phyloP scores from a whole-genome alignment of 2,888 invertebrate genomes.

The Cephus sareptanus region DNA sequence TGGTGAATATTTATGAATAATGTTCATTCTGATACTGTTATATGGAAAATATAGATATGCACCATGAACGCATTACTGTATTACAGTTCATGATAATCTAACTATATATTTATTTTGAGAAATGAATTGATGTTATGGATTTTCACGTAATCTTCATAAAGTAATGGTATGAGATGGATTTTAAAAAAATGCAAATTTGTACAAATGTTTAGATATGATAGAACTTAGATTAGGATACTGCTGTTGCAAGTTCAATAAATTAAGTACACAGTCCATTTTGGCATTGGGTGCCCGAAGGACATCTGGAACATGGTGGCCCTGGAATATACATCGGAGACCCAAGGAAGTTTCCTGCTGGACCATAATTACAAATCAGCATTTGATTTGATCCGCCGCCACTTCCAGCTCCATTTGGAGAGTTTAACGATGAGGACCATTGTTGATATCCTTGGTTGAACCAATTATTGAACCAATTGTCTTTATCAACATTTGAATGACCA shows the following conservation, averaged over 20 bases:
- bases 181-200: not conserved
- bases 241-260: not conserved
- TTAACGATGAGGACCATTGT: not conserved
- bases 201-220: not conserved
- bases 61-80: not conserved
- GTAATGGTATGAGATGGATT: not conserved
- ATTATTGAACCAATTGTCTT: not conserved
- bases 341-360: slow-evolving; percentile 60
- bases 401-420: not conserved
- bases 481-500: not conserved
- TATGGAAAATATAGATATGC: not conserved
- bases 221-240: not conserved
- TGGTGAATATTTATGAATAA: not conserved
- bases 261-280: not conserved
- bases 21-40: not conserved
- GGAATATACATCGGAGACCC: slow-evolving; percentile 51
- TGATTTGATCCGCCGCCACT: not conserved
- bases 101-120: not conserved
- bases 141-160: not conserved
- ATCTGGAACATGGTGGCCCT: not conserved
- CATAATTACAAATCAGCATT: slow-evolving; percentile 64
- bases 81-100: not conserved
- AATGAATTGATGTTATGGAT: no score
- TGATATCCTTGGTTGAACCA: not conserved
- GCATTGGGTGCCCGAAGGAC: not conserved